Evolutionary conservation across 2,113 vertebrate genomes (phyloP), one percentile per base, ranked within the genome.

Genomic region (Trematomus loennbergii): DNA sequence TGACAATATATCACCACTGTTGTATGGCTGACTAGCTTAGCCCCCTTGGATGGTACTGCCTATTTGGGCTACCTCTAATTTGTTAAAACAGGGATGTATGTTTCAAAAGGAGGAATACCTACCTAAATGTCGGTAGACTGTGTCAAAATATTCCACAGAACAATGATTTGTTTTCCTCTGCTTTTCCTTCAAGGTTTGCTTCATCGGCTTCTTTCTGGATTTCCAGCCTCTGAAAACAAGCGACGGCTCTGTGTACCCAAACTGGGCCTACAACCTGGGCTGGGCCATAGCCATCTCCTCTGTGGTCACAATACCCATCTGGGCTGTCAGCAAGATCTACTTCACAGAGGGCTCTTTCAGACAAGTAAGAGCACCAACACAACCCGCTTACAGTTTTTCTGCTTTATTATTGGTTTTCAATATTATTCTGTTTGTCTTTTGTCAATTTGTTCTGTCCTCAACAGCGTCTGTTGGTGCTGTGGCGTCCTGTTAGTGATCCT

Each of bases 241-340:
- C 1, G 54, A 16, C 1, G 72, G 60, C 29, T 57, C 88, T 18
- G 50, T 67, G 57, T 92, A 85, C 73, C 91, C 92, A 17, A 29
- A 40, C 57, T 94, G 92, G 90, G 80, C 86, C 2, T 87, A 92
- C 50, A 1, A 12, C n/a, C 59, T 93, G 17, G 92, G 90, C 53
- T 91, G 81, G 86, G 25, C 63, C 62, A 75, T 93, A 13, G 71
- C 87, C 13, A 55, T 90, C 0, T 89, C 89, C 57, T 89, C 86
- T n/a, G 65, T 90, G 9, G 11, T 89, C 29, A 6, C 75, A 53
- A 46, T 88, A 15, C 92, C 93, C 13, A 54, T 89, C 12, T 90
- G 74, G 53, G 78, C 72, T 33, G 7, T 91, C 13, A 6, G 7
- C 8, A 72, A 45, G 46, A 50, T 94, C 58, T 85, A 6, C 64